Evolutionary conservation across 2,888 invertebrate species (phyloP).

Genomic region (Ferdinandea cuprea): DNA sequence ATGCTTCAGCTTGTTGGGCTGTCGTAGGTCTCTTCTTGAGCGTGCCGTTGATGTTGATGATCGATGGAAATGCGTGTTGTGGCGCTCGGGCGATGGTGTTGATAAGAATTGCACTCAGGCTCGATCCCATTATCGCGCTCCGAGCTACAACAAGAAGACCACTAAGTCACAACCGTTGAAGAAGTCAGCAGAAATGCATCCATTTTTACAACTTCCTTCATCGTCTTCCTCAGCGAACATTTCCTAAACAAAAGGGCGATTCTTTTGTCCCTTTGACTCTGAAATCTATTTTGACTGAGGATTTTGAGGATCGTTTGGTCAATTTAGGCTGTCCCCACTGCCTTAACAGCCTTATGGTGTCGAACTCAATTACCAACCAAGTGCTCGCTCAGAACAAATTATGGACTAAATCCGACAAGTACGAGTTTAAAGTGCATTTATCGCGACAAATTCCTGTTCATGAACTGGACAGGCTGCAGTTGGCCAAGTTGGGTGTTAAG

Average conservation of each 20-base stretch:
- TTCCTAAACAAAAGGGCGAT: slow-evolving; percentile 96
- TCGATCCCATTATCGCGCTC: slow-evolving; percentile 98
- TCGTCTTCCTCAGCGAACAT: slow-evolving; percentile 94
- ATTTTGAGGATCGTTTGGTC: slow-evolving; percentile 97
- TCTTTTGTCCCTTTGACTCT: slow-evolving; percentile 99
- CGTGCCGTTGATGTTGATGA: slow-evolving; percentile 99
- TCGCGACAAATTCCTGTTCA: slow-evolving; percentile 98
- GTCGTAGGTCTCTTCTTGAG: slow-evolving; percentile 98
- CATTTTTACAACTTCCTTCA: slow-evolving; percentile 98
- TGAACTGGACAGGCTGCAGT: slow-evolving; percentile 97
- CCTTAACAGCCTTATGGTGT: slow-evolving; percentile 99
- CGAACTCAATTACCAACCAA: slow-evolving; percentile 99
- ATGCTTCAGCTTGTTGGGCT: slow-evolving; percentile 99
- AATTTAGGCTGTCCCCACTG: slow-evolving; percentile 99
- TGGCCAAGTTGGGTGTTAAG: slow-evolving; percentile 98
- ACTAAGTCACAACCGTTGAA: slow-evolving; percentile 97
- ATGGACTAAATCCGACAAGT: slow-evolving; percentile 94
- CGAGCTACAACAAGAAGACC: slow-evolving; percentile 99
- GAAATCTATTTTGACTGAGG: slow-evolving; percentile 99
- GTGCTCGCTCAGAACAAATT: slow-evolving; percentile 99
- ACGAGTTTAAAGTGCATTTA: slow-evolving; percentile 95
- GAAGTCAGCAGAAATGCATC: slow-evolving; percentile 95
- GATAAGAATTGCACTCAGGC: slow-evolving; percentile 99
- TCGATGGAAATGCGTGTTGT: slow-evolving; percentile 99
- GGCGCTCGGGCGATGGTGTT: slow-evolving; percentile 99